These are phyloP conservation scores for Furcula furcula DNA, from an alignment of 2,888 invertebrate species.

Conservation along the genomic window DNA sequence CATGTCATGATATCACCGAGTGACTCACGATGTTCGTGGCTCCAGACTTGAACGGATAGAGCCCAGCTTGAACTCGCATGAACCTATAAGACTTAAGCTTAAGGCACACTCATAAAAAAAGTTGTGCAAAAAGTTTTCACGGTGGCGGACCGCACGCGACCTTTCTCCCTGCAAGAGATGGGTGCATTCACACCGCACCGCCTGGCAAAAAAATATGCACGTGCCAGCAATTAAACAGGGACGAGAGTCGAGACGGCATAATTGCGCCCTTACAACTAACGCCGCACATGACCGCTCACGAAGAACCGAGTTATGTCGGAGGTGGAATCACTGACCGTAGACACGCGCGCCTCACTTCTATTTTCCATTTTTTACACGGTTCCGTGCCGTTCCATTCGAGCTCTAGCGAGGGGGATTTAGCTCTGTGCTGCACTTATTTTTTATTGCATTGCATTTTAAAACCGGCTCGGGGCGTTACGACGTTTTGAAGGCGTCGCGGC, in stretches of 20 bases:
- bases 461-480: constrained; percentile 44
- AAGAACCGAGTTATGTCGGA: constrained; percentile 49
- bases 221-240: constrained; percentile 74
- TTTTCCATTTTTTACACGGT: constrained; percentile 34
- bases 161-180: constrained; percentile 45
- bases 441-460: constrained; percentile 53
- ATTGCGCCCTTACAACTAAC: constrained; percentile 44
- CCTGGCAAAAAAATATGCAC: constrained; percentile 62
- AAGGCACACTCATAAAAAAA: constrained; percentile 53
- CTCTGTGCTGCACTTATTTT: constrained; percentile 38
- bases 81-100: constrained; percentile 65
- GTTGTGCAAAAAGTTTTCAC: constrained; percentile 56
- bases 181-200: constrained; percentile 56
- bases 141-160: constrained; percentile 55
- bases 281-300: constrained; percentile 62
- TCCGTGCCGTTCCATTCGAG: constrained; percentile 54
- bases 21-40: constrained; percentile 64
- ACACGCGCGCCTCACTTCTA: constrained; percentile 52
- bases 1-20: constrained; percentile 65
- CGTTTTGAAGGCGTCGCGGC: constrained; percentile 38
- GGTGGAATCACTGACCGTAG: constrained; percentile 59
- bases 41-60: constrained; percentile 43
- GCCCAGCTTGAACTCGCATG: constrained; percentile 59
- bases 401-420: constrained; percentile 35
- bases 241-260: constrained; percentile 53